Conservation (phyloP, 2,888 invertebrate species). For the Tenthredo scrophulariae region DNA sequence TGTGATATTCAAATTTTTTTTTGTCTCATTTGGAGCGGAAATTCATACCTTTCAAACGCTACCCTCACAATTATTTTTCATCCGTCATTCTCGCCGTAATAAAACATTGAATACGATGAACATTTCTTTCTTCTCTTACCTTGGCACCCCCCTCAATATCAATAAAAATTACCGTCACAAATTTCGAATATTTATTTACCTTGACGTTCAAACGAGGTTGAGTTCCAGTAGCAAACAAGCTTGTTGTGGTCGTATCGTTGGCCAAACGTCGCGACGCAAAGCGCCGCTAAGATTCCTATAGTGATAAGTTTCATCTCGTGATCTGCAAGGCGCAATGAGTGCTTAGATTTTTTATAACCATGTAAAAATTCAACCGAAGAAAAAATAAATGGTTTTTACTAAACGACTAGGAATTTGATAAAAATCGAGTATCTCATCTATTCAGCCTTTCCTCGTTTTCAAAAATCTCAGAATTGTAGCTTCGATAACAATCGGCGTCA, state of each 20-base stretch:
- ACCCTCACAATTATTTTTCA: too few species aligned
- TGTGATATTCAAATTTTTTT: too few species aligned
- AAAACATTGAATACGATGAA: too few species aligned
- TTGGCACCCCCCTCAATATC: too few species aligned
- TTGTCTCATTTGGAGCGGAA: too few species aligned
- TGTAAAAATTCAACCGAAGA: background rate
- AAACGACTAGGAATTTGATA: background rate
- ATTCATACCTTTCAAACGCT: too few species aligned
- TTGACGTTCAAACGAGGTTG: slow-evolving; percentile 84
- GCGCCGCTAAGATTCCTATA: slow-evolving; percentile 66
- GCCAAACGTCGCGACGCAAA: slow-evolving; percentile 68
- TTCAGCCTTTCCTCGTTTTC: background rate
- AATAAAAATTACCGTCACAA: background rate
- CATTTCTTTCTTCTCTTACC: too few species aligned
- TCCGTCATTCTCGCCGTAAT: too few species aligned
- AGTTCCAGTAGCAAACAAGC: slow-evolving; percentile 87
- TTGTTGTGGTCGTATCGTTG: slow-evolving; percentile 80
- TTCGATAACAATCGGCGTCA: background rate
- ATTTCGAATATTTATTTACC: slow-evolving; percentile 77
- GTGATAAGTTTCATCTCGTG: slow-evolving; percentile 68
- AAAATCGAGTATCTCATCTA: background rate
- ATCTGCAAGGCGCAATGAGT: slow-evolving; percentile 27
- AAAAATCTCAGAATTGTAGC: background rate
- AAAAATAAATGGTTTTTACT: background rate
- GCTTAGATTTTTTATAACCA: background rate